These are phyloP conservation scores for Gallinago stenura DNA, from an alignment of 2,797 vertebrate genomes.

Conservation along the genomic window DNA sequence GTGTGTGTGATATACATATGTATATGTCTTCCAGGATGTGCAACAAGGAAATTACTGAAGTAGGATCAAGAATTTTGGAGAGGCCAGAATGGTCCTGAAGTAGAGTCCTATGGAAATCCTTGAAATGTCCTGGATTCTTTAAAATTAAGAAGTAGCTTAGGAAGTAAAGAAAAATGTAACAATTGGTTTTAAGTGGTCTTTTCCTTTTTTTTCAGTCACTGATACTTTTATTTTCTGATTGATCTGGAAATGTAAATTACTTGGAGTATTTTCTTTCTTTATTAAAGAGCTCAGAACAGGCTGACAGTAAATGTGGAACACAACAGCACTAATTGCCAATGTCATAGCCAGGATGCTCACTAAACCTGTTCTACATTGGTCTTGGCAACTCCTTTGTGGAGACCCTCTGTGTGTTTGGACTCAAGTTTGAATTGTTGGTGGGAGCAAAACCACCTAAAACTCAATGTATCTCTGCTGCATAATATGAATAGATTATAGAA, in stretches of 20 bases:
- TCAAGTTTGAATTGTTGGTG: neutral
- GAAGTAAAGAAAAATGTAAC: neutral
- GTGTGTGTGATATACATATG: neutral
- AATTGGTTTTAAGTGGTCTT: neutral
- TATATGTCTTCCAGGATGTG: neutral
- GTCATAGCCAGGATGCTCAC: neutral
- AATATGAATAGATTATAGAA: neutral
- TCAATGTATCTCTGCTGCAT: neutral
- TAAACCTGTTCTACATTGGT: neutral
- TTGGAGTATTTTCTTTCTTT: neutral
- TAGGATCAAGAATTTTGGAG: neutral
- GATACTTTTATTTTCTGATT: neutral
- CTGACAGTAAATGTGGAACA: neutral
- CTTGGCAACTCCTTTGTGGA: neutral
- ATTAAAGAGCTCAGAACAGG: neutral
- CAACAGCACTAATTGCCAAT: accelerated
- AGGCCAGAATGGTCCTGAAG: neutral
- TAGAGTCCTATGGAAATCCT: neutral
- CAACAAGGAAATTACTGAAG: neutral
- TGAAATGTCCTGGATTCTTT: neutral
- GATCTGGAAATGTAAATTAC: neutral
- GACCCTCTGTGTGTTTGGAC: neutral
- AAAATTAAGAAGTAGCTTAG: neutral
- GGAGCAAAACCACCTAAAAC: neutral
- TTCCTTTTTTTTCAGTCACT: neutral